These are phyloP conservation scores for Dreissena polymorpha DNA, from an alignment of 1,140 invertebrate species.

Conservation along the genomic window DNA sequence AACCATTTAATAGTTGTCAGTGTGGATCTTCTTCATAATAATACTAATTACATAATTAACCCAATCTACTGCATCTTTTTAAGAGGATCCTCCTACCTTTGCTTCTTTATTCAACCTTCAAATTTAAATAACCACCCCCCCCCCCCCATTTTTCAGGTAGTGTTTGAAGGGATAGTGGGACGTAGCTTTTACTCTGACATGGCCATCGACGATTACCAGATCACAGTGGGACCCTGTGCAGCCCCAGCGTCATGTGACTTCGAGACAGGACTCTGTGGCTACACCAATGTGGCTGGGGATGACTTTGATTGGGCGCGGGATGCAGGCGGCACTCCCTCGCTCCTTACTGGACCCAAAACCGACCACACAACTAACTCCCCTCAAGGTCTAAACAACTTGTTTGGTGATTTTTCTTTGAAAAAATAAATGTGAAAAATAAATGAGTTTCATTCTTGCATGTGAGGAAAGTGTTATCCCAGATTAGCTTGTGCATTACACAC, in stretches of 20 bases:
- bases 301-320: slow-evolving; percentile 75
- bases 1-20: too few relatives aligned
- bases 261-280: slow-evolving; percentile 72
- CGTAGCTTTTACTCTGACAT: slow-evolving; percentile 83
- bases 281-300: slow-evolving; percentile 66
- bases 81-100: too few relatives aligned
- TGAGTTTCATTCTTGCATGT: too few relatives aligned
- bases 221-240: slow-evolving; percentile 56
- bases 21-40: too few relatives aligned
- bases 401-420: too few relatives aligned
- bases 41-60: too few relatives aligned
- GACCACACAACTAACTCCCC: slow-evolving; percentile 72
- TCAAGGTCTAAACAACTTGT: slow-evolving; percentile 41
- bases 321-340: slow-evolving; percentile 61
- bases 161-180: slow-evolving; percentile 66
- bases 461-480: too few relatives aligned
- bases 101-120: too few relatives aligned
- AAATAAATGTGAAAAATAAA: too few relatives aligned
- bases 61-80: too few relatives aligned
- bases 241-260: slow-evolving; percentile 69
- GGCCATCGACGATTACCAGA: slow-evolving; percentile 86
- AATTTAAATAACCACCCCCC: too few relatives aligned
- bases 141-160: slow-evolving; percentile 56
- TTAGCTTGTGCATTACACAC: too few relatives aligned
- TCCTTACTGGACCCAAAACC: slow-evolving; percentile 67